phyloP scores from a whole-genome alignment of 2,888 invertebrate genomes.

The Dynastes tityus region DNA sequence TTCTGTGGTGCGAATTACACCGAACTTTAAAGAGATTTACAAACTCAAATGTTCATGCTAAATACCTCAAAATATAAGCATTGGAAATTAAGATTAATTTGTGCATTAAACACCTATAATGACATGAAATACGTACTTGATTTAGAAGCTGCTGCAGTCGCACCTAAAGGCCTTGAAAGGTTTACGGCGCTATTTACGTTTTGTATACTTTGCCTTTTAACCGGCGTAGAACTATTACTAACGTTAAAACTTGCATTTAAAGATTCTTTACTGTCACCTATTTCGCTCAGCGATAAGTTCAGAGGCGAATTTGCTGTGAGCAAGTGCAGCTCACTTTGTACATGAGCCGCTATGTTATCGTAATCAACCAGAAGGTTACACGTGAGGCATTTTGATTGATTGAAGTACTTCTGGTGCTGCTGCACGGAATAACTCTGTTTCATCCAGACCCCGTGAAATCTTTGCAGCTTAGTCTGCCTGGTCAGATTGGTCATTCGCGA shows the following conservation, averaged over 20 bases:
- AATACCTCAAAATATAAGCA: no score
- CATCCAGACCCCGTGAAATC: slow-evolving; percentile 46
- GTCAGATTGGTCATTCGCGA: background rate
- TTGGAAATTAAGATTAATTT: background rate
- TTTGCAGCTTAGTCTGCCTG: slow-evolving; percentile 26
- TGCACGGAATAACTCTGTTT: slow-evolving; percentile 32
- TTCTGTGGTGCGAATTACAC: no score
- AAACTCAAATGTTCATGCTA: no score
- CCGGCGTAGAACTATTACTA: background rate
- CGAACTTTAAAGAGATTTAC: no score
- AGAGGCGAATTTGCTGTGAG: background rate
- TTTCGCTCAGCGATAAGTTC: background rate
- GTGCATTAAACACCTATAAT: background rate
- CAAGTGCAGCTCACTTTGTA: slow-evolving; percentile 12
- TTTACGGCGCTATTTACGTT: no score
- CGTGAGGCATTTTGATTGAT: slow-evolving; percentile 29
- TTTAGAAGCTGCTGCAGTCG: no score
- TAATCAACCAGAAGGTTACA: slow-evolving; percentile 29
- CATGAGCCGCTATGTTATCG: slow-evolving; percentile 34
- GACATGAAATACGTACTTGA: background rate
- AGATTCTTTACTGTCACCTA: background rate
- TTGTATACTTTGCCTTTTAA: background rate
- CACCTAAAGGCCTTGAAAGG: no score
- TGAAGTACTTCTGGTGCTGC: slow-evolving; percentile 44
- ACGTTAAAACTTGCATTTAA: background rate